Evolutionary conservation across 2,888 invertebrate genomes (phyloP).

Genomic region (Piscicola geometra): DNA sequence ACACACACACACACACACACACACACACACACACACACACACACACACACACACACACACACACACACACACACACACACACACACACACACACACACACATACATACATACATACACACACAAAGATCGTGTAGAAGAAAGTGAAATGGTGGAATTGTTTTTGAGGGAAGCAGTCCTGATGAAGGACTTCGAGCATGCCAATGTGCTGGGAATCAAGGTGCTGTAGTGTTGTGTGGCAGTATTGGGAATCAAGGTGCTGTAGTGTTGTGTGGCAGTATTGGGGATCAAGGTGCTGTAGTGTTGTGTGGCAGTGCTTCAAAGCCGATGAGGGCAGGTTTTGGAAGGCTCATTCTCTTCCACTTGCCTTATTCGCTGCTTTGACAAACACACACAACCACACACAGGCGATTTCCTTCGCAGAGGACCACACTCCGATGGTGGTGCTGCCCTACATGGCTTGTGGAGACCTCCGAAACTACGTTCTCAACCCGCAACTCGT

Average conservation of each 20-base stretch:
- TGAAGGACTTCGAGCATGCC: constrained; percentile 58
- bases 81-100: too few relatives aligned
- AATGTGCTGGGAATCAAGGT: constrained; percentile 54
- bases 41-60: neutral
- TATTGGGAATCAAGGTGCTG: too few relatives aligned
- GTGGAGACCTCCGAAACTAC: constrained; percentile 57
- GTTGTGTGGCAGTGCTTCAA: too few relatives aligned
- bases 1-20: neutral
- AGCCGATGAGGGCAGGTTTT: too few relatives aligned
- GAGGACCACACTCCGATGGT: constrained; percentile 58
- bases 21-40: neutral
- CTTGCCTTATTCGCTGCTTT: too few relatives aligned
- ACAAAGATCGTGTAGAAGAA: constrained; percentile 46
- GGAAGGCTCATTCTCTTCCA: neutral
- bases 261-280: too few relatives aligned
- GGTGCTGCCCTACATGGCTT: constrained; percentile 58
- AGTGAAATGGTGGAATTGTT: constrained; percentile 54
- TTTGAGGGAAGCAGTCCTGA: constrained; percentile 57
- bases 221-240: too few relatives aligned
- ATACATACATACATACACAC: neutral
- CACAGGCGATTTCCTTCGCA: constrained; percentile 55
- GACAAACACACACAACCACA: constrained; percentile 9
- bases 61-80: too few relatives aligned
- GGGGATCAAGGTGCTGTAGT: too few relatives aligned
- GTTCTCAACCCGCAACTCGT: constrained; percentile 50